Base-by-base conservation (phyloP, 1,140 invertebrate species). In the Ips nitidus region DNA sequence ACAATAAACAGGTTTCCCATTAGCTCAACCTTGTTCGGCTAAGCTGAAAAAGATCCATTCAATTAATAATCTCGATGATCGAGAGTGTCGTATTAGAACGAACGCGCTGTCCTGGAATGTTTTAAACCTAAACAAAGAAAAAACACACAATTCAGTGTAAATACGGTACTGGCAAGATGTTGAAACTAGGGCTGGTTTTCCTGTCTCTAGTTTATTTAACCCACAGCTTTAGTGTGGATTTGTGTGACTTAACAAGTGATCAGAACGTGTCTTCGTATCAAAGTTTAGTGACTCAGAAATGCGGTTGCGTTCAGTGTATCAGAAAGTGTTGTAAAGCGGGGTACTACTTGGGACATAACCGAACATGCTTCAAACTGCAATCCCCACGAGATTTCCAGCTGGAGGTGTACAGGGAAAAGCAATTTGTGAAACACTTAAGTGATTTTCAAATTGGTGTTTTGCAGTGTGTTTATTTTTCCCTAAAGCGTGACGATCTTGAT, bases 301-400 rank as follows among this genome's bases (percentile, higher is more conserved):
- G 68, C 52, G 68, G 68, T 40, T 70, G 68, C 38, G 37, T 3
- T 40, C 38, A 50, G 7, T 70, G 68, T 43, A 57, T 70, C 8
- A 62, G 73, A 52, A 74, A 74, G 52, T 74, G 73, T 55, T 74
- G 73, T 42, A 58, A 61, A 41, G 4, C 37, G 3, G 73, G 73
- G 0, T 72, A 52, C 36, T 60, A 41, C 47, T 50, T 71, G 36
- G 40, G 5, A 41, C 50, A 36, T 52, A 62, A 56, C 37, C 43
- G 50, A 5, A 56, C 43, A n/a, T 74, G 73, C 43, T 4, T 0
- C 2, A 47, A n/a, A 56, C 64, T 41, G 2, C 41, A 53, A 38
- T 37, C 41, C 41, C 40, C 5, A 2, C 56, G 55, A 45, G n/a
- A 36, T 1, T 74, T 74, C 53, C 38, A 52, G 43, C 39, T 70